Base-by-base conservation (phyloP, 1,140 invertebrate genomes). In the Lordiphosa clarofinis region DNA sequence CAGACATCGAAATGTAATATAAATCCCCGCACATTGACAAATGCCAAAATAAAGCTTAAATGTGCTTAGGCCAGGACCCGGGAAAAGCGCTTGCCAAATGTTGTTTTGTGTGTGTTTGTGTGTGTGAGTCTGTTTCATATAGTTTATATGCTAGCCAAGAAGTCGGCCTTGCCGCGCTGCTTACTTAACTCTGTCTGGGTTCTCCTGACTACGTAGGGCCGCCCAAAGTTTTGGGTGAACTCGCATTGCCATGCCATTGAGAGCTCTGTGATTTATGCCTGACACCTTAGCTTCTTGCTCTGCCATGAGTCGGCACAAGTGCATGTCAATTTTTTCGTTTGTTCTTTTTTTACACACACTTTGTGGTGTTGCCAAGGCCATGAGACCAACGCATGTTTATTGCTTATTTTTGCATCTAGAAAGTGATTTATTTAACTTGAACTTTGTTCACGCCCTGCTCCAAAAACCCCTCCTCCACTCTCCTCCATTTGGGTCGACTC, bases 11-110 rank as follows among this genome's bases (percentile, higher is more conserved):
- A 72, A 63, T 75, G 67, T 68, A 71, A 40, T 72, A 75, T 81
- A 82, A 84, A 73, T 84, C 78, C 73, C 69, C 38, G 59, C 59
- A 68, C 79, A 84, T 84, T 84, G 78, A 84, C 78, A 84, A 84
- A 84, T 84, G 78, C 78, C 78, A 78, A 84, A 82, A 84, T 78
- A 78, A 73, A 63, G 78, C 78, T 84, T 84, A 78, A 78, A 86
- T 84, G 73, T 72, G 78, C 78, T 84, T 84, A 84, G 57, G 66
- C 46, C 47, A 46, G 24, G 55, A 59, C 38, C 47, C 33, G 19
- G 46, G 36, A 65, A 15, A 49, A 37, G 47, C 33, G 28, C 48
- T 19, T 39, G 24, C 10, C 48, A 38, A 38, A 38, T 37, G 36
- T 52, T 52, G 3, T 36, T 9, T 12, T 37, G 13, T 33, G 12